Percentiles rank a stretch among this genome's conserved stretches.
Evolutionary conservation across 2,888 invertebrate species (phyloP).

Genomic region (Hydrotaea cyrtoneurina): DNA sequence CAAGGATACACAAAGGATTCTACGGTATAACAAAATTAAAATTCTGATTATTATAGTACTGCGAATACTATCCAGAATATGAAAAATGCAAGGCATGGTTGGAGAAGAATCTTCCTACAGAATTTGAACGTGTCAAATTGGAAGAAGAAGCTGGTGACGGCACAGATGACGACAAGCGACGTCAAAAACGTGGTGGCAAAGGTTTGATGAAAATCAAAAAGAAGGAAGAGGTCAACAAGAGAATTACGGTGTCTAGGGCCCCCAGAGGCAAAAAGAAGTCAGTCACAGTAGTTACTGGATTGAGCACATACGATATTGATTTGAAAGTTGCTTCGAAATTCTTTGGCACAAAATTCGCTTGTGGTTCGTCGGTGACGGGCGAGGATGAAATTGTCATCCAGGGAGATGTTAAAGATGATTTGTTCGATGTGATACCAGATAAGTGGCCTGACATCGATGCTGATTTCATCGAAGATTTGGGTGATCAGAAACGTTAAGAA

Average conservation of each 20-base stretch:
- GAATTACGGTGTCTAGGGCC: constrained; percentile 92
- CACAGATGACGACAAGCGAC: constrained; percentile 95
- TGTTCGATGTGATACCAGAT: constrained; percentile 98
- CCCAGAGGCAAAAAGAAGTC: constrained; percentile 99
- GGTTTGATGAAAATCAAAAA: constrained; percentile 97
- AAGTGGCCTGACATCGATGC: constrained; percentile 99
- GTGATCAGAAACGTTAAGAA: constrained; percentile 94
- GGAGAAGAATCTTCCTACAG: constrained; percentile 95
- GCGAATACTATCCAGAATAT: constrained; percentile 98
- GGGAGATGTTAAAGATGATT: constrained; percentile 98
- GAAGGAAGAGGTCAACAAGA: constrained; percentile 93
- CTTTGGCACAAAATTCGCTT: constrained; percentile 98
- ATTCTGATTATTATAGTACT: constrained; percentile 85
- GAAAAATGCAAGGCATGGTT: constrained; percentile 99
- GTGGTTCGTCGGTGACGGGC: constrained; percentile 99
- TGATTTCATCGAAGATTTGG: constrained; percentile 94
- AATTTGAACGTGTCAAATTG: constrained; percentile 92
- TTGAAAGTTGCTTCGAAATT: constrained; percentile 98
- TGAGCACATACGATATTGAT: constrained; percentile 98
- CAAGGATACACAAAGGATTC: not conserved
- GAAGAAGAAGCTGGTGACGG: constrained; percentile 84
- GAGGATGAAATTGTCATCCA: constrained; percentile 99
- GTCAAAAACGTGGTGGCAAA: constrained; percentile 98
- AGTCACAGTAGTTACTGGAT: constrained; percentile 97
- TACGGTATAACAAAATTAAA: not conserved